These are phyloP conservation scores for Myanophis thanlyinensis DNA, from an alignment of 2,113 vertebrate species.

Conservation along the genomic window DNA sequence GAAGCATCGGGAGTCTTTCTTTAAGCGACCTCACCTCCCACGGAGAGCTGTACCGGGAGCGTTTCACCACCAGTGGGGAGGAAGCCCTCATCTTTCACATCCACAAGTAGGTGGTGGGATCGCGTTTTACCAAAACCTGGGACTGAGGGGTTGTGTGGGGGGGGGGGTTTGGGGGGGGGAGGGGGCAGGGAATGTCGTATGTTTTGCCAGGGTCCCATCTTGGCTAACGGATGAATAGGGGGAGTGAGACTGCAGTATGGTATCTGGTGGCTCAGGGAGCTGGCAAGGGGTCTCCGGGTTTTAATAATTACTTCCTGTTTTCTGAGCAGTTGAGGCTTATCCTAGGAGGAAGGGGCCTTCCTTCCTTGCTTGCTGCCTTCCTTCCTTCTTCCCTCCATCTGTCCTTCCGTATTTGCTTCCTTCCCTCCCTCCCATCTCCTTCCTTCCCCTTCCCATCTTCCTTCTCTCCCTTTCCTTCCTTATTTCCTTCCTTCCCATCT, in stretches of 20 bases:
- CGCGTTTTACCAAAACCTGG: not conserved
- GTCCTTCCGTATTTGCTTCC: accelerated
- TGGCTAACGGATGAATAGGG: not conserved
- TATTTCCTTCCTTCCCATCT: not conserved
- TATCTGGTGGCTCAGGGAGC: not conserved
- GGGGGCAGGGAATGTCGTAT: no score
- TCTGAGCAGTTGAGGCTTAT: not conserved
- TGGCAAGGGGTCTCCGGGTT: not conserved
- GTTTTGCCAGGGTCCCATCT: not conserved
- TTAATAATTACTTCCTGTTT: not conserved
- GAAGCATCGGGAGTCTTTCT: slow-evolving; percentile 92
- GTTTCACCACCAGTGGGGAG: slow-evolving; percentile 91
- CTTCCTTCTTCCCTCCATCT: no score
- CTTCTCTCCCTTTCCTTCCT: no score
- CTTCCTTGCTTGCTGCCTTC: no score
- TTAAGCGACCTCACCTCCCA: slow-evolving; percentile 93
- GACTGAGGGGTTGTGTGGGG: no score
- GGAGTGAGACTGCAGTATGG: not conserved
- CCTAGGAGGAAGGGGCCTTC: not conserved
- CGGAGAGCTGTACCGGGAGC: slow-evolving; percentile 91
- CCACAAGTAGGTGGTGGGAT: slow-evolving; percentile 77
- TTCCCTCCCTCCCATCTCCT: no score
- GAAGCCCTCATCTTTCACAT: slow-evolving; percentile 93
- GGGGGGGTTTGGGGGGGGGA: no score
- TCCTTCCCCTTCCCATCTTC: no score